Conservation (phyloP, 2,797 vertebrate genomes). For the Phrynocephalus vlangalii region DNA sequence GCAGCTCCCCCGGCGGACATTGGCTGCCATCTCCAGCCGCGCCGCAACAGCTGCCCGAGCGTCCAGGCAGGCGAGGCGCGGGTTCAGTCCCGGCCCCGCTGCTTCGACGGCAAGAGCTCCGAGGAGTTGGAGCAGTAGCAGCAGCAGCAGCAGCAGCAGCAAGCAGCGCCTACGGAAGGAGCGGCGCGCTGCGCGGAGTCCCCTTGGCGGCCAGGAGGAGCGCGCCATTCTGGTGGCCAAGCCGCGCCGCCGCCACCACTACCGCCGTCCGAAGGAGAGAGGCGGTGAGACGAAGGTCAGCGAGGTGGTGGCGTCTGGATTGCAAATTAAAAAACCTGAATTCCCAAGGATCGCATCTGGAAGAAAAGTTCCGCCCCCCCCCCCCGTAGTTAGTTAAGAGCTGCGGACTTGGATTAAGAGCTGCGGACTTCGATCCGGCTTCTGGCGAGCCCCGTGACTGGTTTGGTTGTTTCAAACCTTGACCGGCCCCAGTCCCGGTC, state of each 20-base stretch:
- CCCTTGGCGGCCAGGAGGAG: background rate
- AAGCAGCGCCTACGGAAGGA: background rate
- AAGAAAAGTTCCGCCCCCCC: too few relatives aligned
- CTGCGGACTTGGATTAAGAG: background rate
- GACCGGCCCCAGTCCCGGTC: too few relatives aligned
- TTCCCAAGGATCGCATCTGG: background rate
- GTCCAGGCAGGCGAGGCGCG: too few relatives aligned
- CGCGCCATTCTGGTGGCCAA: background rate
- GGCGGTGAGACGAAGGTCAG: background rate
- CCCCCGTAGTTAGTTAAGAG: constrained; percentile 4
- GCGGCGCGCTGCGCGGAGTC: background rate
- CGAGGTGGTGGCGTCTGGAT: background rate
- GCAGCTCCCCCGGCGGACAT: too few relatives aligned
- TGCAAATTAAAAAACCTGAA: background rate
- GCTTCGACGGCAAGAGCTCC: too few relatives aligned
- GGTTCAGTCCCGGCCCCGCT: background rate
- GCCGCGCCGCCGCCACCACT: background rate
- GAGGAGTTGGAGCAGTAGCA: background rate
- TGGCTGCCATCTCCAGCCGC: too few relatives aligned
- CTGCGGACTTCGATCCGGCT: background rate
- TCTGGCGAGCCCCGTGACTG: background rate
- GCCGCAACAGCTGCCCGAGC: too few relatives aligned
- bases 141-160: fast-evolving
- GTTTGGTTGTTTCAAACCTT: too few relatives aligned
- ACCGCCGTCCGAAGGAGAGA: background rate